Conservation (phyloP, 1,140 invertebrate species). For the Limonius californicus region DNA sequence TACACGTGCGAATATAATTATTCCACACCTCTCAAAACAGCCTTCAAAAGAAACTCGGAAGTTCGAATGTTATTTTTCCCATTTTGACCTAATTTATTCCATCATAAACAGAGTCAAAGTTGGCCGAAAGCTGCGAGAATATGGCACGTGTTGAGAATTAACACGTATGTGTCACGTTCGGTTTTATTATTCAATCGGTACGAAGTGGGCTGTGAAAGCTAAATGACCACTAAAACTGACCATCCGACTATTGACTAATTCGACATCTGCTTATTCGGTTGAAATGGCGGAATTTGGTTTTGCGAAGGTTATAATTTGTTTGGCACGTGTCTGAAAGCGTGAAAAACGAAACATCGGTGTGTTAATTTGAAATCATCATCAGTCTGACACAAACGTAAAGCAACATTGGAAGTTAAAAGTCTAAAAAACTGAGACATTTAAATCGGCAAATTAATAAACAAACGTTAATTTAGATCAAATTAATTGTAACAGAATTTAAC, state of each 20-base stretch:
- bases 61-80: background rate
- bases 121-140: background rate
- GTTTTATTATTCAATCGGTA: slow-evolving; percentile 31
- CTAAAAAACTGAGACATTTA: too few relatives aligned
- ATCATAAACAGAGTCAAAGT: background rate
- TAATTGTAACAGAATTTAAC: background rate
- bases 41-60: too few relatives aligned
- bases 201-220: slow-evolving; percentile 35
- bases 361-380: too few relatives aligned
- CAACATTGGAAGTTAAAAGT: too few relatives aligned
- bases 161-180: slow-evolving; percentile 40
- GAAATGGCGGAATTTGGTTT: background rate
- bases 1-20: too few relatives aligned
- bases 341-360: too few relatives aligned
- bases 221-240: slow-evolving; percentile 18
- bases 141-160: slow-evolving; percentile 35
- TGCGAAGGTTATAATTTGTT: too few relatives aligned
- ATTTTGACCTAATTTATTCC: background rate
- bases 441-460: background rate
- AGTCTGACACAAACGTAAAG: too few relatives aligned
- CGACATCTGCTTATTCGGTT: slow-evolving; percentile 4
- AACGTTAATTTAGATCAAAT: background rate
- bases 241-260: background rate
- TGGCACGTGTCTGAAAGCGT: too few relatives aligned
- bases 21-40: too few relatives aligned